phyloP scores from a whole-genome alignment of 2,888 invertebrate genomes.

The Acanthacorydalis orientalis region DNA sequence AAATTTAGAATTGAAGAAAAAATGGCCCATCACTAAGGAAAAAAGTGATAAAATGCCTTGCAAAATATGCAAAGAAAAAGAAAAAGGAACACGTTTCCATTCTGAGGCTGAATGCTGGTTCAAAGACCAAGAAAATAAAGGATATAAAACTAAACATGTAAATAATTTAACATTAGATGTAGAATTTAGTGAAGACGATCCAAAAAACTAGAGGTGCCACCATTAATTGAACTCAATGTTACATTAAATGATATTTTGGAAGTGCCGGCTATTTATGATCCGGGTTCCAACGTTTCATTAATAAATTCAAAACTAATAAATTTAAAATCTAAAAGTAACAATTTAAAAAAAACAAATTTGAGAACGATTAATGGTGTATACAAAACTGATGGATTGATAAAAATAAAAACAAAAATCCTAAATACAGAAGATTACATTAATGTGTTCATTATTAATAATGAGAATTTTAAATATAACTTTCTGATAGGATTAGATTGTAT shows the following conservation, averaged over 20 bases:
- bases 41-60: constrained; percentile 1
- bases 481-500: background rate
- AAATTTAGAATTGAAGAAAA: constrained; percentile 4
- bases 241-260: constrained; percentile 3
- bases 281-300: constrained; percentile 14
- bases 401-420: constrained; percentile 4
- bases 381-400: constrained; percentile 9
- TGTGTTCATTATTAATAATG: background rate
- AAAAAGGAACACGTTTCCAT: constrained; percentile 6
- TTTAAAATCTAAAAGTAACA: constrained; percentile 7
- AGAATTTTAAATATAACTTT: constrained; percentile 1
- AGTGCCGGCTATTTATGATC: constrained; percentile 13
- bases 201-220: background rate
- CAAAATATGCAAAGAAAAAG: constrained; percentile 3
- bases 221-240: constrained; percentile 13
- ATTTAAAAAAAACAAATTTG: too few species aligned
- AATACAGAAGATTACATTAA: background rate
- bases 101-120: constrained; percentile 2
- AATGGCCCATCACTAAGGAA: too few species aligned
- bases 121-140: constrained; percentile 1
- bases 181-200: constrained; percentile 8
- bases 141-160: constrained; percentile 6
- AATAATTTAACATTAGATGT: constrained; percentile 11
- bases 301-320: constrained; percentile 13
- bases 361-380: constrained; percentile 6